phyloP scores from a whole-genome alignment of 2,888 invertebrate species.

The Ophion obscuratus region DNA sequence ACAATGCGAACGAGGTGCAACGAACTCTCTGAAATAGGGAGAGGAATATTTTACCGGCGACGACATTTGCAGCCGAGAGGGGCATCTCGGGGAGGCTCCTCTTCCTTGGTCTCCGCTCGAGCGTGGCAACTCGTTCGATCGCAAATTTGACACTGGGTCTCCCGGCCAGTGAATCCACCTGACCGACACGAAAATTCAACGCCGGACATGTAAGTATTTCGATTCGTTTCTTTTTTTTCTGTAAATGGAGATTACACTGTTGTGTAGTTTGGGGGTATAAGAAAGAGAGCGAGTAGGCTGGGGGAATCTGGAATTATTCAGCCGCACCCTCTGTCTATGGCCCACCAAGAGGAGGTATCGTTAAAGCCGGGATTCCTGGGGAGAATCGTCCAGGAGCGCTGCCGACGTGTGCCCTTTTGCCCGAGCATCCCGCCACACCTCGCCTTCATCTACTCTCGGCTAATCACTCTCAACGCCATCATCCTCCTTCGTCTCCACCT shows the following conservation, averaged over 20 bases:
- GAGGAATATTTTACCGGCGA: too few species aligned
- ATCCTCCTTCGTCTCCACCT: too few species aligned
- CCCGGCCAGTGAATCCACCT: constrained; percentile 45
- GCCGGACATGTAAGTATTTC: background rate
- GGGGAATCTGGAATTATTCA: constrained; percentile 44
- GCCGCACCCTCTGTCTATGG: constrained; percentile 59
- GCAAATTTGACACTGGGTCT: constrained; percentile 53
- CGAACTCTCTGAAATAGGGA: too few species aligned
- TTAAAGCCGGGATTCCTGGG: constrained; percentile 28
- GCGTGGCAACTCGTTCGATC: constrained; percentile 31
- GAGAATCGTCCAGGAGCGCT: constrained; percentile 23
- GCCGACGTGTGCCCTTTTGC: constrained; percentile 19
- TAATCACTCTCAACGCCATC: constrained; percentile 61
- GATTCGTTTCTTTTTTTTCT: background rate
- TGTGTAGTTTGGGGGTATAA: background rate
- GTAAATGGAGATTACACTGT: constrained; percentile 5
- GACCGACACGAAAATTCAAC: constrained; percentile 9
- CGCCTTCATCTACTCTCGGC: constrained; percentile 66
- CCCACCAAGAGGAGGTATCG: constrained; percentile 35
- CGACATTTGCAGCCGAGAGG: too few species aligned
- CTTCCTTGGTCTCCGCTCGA: background rate
- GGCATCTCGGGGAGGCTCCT: background rate
- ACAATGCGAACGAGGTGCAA: background rate
- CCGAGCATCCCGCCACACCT: constrained; percentile 66
- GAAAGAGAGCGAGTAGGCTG: background rate